Conservation (phyloP, 2,888 invertebrate genomes). For the Dexiosoma caninum region DNA sequence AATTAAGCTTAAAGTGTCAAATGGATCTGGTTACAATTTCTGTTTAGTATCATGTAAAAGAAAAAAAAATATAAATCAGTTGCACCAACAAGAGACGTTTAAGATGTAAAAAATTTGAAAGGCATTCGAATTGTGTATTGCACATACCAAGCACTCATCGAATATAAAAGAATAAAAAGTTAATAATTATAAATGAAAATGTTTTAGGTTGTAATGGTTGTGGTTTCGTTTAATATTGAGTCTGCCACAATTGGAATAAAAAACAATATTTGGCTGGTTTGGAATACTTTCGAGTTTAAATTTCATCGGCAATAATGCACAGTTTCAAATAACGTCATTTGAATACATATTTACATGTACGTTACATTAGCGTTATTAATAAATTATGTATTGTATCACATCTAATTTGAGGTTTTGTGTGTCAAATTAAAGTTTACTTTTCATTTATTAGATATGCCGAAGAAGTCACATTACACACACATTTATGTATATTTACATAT, state of each 20-base stretch:
- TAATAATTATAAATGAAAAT: background rate
- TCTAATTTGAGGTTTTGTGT: constrained; percentile 24
- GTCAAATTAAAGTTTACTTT: background rate
- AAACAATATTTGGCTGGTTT: background rate
- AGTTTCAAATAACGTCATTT: constrained; percentile 5
- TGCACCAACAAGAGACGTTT: background rate
- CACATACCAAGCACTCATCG: background rate
- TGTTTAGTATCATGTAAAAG: constrained; percentile 20
- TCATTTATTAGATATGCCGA: constrained; percentile 13
- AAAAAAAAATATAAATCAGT: background rate
- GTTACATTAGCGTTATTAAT: constrained; percentile 1
- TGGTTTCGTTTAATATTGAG: background rate
- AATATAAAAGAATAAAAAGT: background rate
- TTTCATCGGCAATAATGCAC: background rate
- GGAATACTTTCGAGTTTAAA: background rate
- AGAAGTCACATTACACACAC: background rate
- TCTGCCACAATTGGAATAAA: background rate
- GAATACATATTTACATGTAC: background rate
- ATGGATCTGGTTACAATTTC: constrained; percentile 23
- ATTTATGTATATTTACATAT: background rate
- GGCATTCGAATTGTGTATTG: too few species aligned
- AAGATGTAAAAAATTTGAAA: background rate
- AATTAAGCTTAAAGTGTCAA: constrained; percentile 46
- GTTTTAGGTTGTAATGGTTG: background rate
- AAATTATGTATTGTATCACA: background rate